A percentile compares a stretch with the other conserved stretches of the same genome.
Conservation (phyloP, 2,113 vertebrate genomes). For the Notothenia coriiceps region DNA sequence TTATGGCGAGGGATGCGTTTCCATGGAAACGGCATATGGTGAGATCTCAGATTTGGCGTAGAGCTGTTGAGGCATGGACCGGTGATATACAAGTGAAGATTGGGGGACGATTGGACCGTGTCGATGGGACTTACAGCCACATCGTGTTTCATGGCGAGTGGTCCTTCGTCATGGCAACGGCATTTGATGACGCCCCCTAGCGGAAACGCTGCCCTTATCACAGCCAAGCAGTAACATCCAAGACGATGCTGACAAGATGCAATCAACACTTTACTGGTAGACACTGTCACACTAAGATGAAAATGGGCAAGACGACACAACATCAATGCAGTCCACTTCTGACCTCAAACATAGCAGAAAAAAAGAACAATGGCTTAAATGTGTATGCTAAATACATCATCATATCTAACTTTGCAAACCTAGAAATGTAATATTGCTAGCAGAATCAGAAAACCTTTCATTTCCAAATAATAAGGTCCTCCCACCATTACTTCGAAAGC, state of each 20-base stretch:
- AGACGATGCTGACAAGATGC: constrained; percentile 8
- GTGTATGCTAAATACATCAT: neutral
- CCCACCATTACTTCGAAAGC: neutral
- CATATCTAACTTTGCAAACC: neutral
- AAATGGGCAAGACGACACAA: neutral
- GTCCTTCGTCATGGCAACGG: too few species aligned
- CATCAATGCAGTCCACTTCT: neutral
- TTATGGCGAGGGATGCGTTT: too few species aligned
- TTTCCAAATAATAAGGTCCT: constrained; percentile 1
- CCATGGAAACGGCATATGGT: too few species aligned
- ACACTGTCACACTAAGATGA: neutral
- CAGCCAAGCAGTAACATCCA: constrained; percentile 11
- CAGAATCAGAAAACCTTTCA: constrained; percentile 1
- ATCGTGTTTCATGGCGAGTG: too few species aligned
- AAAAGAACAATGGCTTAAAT: neutral
- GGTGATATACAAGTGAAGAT: too few species aligned
- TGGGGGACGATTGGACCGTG: too few species aligned
- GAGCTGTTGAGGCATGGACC: too few species aligned
- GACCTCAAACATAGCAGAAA: neutral
- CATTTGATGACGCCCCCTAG: too few species aligned
- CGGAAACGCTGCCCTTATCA: neutral
- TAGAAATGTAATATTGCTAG: neutral
- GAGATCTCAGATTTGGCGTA: too few species aligned
- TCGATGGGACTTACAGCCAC: too few species aligned
- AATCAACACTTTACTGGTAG: neutral